phyloP scores from a whole-genome alignment of 2,113 vertebrate species.

The Pituophis catenifer region DNA sequence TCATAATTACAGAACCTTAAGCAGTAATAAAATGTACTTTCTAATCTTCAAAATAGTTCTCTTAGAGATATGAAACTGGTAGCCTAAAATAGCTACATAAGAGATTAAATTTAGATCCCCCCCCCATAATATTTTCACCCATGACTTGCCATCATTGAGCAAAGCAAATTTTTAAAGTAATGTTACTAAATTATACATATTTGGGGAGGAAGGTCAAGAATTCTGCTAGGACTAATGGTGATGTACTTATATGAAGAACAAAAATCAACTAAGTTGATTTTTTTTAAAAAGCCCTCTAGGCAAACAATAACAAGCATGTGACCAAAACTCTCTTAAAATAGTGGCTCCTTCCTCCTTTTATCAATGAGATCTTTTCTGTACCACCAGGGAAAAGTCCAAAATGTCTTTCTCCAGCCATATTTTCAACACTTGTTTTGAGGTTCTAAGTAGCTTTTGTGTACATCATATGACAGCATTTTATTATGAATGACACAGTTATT shows the following conservation, averaged over 20 bases:
- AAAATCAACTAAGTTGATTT: background rate
- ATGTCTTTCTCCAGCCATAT: background rate
- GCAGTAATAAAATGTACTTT: background rate
- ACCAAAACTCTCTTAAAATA: slow-evolving; percentile 40
- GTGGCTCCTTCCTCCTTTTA: background rate
- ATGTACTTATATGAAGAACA: background rate
- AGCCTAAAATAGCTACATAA: background rate
- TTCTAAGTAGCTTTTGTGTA: background rate
- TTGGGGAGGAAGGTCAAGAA: background rate
- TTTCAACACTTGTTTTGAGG: slow-evolving; percentile 17
- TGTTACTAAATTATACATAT: background rate
- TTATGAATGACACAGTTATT: slow-evolving; percentile 6
- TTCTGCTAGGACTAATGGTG: background rate
- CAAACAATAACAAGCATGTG: background rate
- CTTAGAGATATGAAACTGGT: background rate
- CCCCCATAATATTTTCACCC: background rate
- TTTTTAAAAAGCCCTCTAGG: fast-evolving
- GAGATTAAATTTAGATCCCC: background rate
- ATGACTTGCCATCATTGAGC: background rate
- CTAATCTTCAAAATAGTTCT: background rate
- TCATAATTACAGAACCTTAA: background rate
- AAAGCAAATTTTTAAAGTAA: background rate
- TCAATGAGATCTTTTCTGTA: slow-evolving; percentile 9
- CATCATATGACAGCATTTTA: background rate
- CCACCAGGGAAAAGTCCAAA: slow-evolving; percentile 9